Evolutionary conservation across 2,888 invertebrate species (phyloP).

Genomic region (Reticulitermes lucifugus): DNA sequence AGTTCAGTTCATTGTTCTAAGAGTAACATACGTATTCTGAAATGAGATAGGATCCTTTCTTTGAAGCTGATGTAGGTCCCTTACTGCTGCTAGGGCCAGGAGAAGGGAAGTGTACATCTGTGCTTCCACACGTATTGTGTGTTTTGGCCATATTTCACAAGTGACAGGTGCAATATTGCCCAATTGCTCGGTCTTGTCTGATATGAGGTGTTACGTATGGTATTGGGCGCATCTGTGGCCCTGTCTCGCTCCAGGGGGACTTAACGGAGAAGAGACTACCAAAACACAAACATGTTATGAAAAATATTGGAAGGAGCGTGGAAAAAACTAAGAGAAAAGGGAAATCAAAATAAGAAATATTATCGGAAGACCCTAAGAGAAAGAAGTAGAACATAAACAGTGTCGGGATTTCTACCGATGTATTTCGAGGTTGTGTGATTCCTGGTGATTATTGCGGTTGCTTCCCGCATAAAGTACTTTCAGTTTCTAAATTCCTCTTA

Average conservation of each 20-base stretch:
- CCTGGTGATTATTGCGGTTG: not conserved
- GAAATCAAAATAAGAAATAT: slow-evolving; percentile 9
- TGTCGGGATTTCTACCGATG: not conserved
- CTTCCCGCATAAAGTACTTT: too few relatives aligned
- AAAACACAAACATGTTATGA: slow-evolving; percentile 25
- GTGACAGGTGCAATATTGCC: slow-evolving; percentile 52
- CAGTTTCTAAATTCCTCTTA: too few relatives aligned
- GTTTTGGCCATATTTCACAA: slow-evolving; percentile 49
- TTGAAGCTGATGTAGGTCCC: not conserved
- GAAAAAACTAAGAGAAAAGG: not conserved
- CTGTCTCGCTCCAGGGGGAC: not conserved
- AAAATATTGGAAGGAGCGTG: not conserved
- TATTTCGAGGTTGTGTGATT: not conserved
- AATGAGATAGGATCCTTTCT: too few relatives aligned
- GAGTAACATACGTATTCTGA: too few relatives aligned
- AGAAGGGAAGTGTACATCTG: not conserved
- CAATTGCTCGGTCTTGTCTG: slow-evolving; percentile 47
- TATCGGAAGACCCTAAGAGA: not conserved
- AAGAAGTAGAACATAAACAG: not conserved
- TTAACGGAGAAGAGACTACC: not conserved
- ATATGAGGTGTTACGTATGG: slow-evolving; percentile 51
- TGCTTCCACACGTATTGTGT: slow-evolving; percentile 21
- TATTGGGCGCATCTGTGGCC: slow-evolving; percentile 27
- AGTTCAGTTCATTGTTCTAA: too few relatives aligned
- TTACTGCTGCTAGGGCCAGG: not conserved